Conservation (phyloP, 2,797 vertebrate species). For the Simalia tracyae region DNA sequence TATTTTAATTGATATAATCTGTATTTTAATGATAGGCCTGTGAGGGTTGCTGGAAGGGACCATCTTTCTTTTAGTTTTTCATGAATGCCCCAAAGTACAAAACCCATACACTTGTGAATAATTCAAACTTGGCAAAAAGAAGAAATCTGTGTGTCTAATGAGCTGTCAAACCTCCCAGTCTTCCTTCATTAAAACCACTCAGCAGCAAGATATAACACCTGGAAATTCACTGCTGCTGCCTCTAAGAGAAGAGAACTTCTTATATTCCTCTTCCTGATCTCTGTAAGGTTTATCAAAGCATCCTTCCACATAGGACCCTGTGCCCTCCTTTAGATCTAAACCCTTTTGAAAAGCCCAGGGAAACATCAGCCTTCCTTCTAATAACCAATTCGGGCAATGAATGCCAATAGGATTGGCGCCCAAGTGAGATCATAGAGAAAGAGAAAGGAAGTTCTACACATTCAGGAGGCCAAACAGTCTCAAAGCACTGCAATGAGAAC, state of each 20-base stretch:
- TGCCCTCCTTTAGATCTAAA: neutral
- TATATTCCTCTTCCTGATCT: neutral
- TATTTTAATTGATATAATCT: conserved; percentile 59
- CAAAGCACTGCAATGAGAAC: neutral
- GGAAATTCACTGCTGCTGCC: neutral
- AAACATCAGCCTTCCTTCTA: neutral
- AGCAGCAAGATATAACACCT: neutral
- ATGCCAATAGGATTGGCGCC: neutral
- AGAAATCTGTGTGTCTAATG: conserved; percentile 13
- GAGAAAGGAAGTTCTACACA: neutral
- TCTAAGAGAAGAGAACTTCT: neutral
- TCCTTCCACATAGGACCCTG: neutral
- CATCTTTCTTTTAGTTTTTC: conserved; percentile 58
- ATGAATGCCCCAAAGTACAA: conserved; percentile 44
- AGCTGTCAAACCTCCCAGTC: neutral
- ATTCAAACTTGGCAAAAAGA: conserved; percentile 55
- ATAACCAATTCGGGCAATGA: neutral
- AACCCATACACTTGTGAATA: conserved; percentile 41
- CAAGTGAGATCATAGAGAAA: neutral
- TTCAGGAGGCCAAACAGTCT: neutral
- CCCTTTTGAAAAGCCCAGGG: neutral
- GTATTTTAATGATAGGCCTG: conserved; percentile 59
- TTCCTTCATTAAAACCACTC: conserved; percentile 6
- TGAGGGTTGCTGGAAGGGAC: conserved; percentile 45
- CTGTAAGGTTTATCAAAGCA: neutral